Conservation (phyloP, 2,797 vertebrate genomes). For the Schizothorax lantsangensis region DNA sequence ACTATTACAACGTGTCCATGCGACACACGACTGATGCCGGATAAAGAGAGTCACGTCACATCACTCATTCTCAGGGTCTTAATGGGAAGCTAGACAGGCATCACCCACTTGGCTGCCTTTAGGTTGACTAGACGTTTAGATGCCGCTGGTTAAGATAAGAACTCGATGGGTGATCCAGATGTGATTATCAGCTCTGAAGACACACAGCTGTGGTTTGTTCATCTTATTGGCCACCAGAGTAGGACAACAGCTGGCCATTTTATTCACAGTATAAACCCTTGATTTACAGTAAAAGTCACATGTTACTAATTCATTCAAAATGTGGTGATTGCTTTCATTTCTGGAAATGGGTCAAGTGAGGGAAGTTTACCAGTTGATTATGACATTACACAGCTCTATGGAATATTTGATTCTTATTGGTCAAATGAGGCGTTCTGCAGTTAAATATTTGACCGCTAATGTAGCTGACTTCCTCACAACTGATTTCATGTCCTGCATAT, state of each 20-base stretch:
- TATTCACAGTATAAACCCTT: neutral
- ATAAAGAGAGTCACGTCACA: neutral
- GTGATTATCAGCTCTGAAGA: neutral
- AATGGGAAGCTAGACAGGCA: neutral
- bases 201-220: neutral
- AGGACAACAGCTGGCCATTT: slow-evolving; percentile 5
- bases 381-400: too few relatives aligned
- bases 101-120: neutral
- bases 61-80: slow-evolving; percentile 10
- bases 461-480: neutral
- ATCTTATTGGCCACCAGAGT: neutral
- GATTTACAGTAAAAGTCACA: neutral
- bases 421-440: neutral
- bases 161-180: neutral
- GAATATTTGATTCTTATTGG: neutral
- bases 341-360: neutral
- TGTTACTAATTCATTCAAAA: neutral
- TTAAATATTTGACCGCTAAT: neutral
- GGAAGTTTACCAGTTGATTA: slow-evolving; percentile 4
- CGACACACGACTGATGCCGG: neutral
- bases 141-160: slow-evolving; percentile 5
- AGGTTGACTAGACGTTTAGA: neutral
- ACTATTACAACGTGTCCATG: neutral
- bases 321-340: neutral
- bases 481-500: neutral